phyloP scores from a whole-genome alignment of 1,140 invertebrate species.

The Heliothis virescens region DNA sequence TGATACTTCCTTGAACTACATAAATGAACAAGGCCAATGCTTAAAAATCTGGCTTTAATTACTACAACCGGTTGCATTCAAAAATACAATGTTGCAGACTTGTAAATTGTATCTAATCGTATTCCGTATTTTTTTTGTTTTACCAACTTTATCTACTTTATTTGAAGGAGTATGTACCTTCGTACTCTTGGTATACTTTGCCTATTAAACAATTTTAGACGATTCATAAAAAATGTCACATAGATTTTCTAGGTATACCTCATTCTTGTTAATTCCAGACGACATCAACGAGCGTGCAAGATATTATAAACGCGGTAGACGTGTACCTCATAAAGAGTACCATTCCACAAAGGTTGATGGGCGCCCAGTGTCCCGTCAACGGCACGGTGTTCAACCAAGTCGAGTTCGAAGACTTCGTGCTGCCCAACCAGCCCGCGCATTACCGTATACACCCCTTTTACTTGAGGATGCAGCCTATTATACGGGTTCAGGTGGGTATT shows the following conservation, averaged over 20 bases:
- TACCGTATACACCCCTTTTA: conserved; percentile 83
- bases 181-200: no score
- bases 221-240: no score
- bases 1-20: not conserved
- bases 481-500: conserved; percentile 73
- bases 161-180: no score
- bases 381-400: conserved; percentile 66
- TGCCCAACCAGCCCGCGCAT: conserved; percentile 68
- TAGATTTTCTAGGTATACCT: not conserved
- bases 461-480: conserved; percentile 67
- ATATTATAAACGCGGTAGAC: conserved; percentile 70
- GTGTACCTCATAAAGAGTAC: conserved; percentile 69
- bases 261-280: conserved; percentile 58
- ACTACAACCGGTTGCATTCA: not conserved
- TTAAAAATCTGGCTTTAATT: no score
- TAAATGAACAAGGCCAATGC: not conserved
- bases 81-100: not conserved
- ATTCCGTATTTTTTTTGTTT: not conserved
- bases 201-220: no score
- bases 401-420: conserved; percentile 80
- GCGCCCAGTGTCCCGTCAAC: conserved; percentile 75
- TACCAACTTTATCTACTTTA: not conserved
- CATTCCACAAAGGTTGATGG: conserved; percentile 76
- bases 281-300: conserved; percentile 65
- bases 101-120: not conserved